Conservation (phyloP, 2,888 invertebrate genomes). For the Danaus chrysippus region DNA sequence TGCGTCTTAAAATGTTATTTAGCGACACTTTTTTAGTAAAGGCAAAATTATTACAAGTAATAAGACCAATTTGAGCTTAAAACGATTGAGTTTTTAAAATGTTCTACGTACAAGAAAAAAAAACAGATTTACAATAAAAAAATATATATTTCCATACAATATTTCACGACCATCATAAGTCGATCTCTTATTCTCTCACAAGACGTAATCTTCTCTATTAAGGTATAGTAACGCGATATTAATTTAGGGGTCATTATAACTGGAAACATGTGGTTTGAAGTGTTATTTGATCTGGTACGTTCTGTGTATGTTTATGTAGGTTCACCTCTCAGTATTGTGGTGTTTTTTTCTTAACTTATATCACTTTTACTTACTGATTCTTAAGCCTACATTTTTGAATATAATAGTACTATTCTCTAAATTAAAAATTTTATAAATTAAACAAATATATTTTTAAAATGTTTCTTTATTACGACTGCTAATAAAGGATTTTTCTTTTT, state of each 20-base stretch:
- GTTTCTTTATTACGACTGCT: too few species aligned
- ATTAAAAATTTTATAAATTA: too few species aligned
- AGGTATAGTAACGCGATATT: conserved; percentile 7
- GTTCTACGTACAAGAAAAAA: neutral
- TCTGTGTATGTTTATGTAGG: neutral
- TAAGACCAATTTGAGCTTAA: too few species aligned
- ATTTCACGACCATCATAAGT: conserved; percentile 25
- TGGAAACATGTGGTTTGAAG: conserved; percentile 20
- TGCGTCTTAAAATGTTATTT: too few species aligned
- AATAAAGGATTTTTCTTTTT: too few species aligned
- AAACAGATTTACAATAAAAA: neutral
- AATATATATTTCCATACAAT: conserved; percentile 31
- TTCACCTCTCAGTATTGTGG: neutral
- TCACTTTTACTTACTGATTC: too few species aligned
- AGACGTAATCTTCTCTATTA: neutral
- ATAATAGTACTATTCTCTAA: too few species aligned
- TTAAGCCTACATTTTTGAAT: too few species aligned
- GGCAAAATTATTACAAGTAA: too few species aligned
- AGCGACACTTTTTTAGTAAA: too few species aligned
- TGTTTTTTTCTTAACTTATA: neutral
- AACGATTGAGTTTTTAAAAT: neutral
- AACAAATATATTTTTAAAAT: too few species aligned
- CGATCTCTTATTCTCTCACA: conserved; percentile 21
- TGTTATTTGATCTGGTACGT: neutral
- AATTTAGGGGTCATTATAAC: conserved; percentile 7